phyloP scores from a whole-genome alignment of 2,888 invertebrate species.

The Chrysomela aeneicollis region DNA sequence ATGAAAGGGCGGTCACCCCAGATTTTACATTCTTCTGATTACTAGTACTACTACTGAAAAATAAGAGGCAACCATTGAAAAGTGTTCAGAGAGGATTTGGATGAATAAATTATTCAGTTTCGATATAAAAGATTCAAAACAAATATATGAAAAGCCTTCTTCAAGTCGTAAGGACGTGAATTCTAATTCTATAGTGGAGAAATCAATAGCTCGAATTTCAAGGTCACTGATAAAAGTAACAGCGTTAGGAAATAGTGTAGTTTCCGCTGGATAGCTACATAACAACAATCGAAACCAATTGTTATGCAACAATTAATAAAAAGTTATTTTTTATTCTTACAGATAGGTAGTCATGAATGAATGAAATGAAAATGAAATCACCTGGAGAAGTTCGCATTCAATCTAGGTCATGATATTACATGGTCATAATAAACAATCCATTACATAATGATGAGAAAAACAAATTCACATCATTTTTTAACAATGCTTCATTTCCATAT shows the following conservation, averaged over 20 bases:
- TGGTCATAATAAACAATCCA: neutral
- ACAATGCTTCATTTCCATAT: constrained; percentile 15
- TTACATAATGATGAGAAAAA: neutral
- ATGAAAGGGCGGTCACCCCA: constrained; percentile 86
- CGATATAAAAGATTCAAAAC: too few relatives aligned
- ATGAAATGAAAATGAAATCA: constrained; percentile 25
- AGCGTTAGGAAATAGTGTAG: neutral
- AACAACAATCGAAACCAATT: neutral
- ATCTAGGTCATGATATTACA: constrained; percentile 20
- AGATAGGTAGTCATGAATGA: neutral
- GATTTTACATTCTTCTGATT: constrained; percentile 90
- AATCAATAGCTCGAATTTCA: neutral
- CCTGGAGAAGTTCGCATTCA: constrained; percentile 20
- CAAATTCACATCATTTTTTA: constrained; percentile 16
- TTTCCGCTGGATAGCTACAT: neutral
- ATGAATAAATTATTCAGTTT: too few relatives aligned
- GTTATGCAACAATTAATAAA: constrained; percentile 2
- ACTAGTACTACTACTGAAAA: constrained; percentile 64
- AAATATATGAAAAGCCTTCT: too few relatives aligned
- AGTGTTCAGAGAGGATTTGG: constrained; percentile 15
- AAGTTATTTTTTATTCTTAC: neutral
- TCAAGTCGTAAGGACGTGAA: neutral
- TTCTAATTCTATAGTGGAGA: neutral
- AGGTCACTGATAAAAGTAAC: neutral
- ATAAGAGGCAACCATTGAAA: constrained; percentile 7